Evolutionary conservation across 2,113 vertebrate genomes (phyloP).

Genomic region (Tragelaphus imberbis): DNA sequence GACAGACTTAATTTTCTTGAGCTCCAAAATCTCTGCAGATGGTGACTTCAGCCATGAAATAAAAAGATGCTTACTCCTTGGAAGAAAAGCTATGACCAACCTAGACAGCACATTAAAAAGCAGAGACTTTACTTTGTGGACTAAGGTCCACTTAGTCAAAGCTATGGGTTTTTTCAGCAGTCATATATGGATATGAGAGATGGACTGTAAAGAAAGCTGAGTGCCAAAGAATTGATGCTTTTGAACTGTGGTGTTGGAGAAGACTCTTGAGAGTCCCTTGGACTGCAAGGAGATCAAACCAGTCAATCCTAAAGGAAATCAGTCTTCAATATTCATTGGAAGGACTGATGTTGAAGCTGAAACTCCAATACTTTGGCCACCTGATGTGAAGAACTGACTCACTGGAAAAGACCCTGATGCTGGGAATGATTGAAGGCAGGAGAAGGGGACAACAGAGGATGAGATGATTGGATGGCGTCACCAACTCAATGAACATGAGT

Average conservation of each 20-base stretch:
- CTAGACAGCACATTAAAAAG: too few species aligned
- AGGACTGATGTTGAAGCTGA: not conserved
- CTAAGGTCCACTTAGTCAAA: too few species aligned
- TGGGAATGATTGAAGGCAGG: not conserved
- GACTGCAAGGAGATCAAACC: not conserved
- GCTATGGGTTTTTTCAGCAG: too few species aligned
- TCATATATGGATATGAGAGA: too few species aligned
- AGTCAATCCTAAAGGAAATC: not conserved
- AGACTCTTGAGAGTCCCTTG: not conserved
- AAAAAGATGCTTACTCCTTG: too few species aligned
- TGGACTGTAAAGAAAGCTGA: too few species aligned
- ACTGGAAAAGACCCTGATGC: not conserved
- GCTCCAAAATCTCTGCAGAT: too few species aligned
- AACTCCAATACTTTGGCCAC: not conserved
- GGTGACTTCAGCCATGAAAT: too few species aligned
- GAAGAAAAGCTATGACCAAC: too few species aligned
- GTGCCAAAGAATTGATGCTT: not conserved
- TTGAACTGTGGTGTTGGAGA: not conserved
- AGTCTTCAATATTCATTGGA: not conserved
- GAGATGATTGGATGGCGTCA: not conserved
- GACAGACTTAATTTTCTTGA: too few species aligned
- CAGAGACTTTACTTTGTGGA: too few species aligned
- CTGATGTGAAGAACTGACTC: not conserved
- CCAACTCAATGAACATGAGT: not conserved
- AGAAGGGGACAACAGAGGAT: fast-evolving